phyloP scores from a whole-genome alignment of 2,888 invertebrate genomes.

The Eristalinus aeneus region DNA sequence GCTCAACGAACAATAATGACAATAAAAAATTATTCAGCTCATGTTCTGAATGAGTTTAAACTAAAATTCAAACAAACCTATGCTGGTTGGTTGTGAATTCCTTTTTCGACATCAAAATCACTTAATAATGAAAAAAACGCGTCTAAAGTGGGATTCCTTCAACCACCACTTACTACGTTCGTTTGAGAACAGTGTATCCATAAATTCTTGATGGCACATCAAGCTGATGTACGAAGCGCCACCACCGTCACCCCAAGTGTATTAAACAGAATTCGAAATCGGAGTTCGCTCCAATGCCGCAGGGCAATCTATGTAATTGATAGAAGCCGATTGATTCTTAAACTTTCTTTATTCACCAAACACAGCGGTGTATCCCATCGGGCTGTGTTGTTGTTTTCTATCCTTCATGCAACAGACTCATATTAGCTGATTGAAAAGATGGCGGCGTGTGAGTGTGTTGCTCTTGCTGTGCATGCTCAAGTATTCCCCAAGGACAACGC shows the following conservation, averaged over 20 bases:
- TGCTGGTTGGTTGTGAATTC: too few relatives aligned
- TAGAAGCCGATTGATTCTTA: slow-evolving; percentile 24
- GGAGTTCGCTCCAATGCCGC: slow-evolving; percentile 42
- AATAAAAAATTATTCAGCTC: too few relatives aligned
- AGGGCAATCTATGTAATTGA: slow-evolving; percentile 62
- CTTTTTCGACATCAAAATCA: too few relatives aligned
- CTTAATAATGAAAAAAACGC: too few relatives aligned
- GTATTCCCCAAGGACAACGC: too few relatives aligned
- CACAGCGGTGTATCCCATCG: background rate
- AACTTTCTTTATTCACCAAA: background rate
- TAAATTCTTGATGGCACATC: background rate
- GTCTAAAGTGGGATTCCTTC: too few relatives aligned
- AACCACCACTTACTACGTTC: too few relatives aligned
- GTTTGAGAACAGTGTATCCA: too few relatives aligned
- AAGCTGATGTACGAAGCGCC: slow-evolving; percentile 41
- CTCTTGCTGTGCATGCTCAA: background rate
- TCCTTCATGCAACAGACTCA: background rate
- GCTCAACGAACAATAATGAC: too few relatives aligned
- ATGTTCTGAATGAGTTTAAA: too few relatives aligned
- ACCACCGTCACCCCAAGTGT: slow-evolving; percentile 25
- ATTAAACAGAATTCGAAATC: slow-evolving; percentile 56
- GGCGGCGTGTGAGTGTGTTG: background rate
- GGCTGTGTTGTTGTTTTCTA: background rate
- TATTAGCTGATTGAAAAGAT: slow-evolving; percentile 17
- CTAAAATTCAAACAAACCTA: too few relatives aligned